Conservation (phyloP, 1,140 invertebrate genomes). For the Nasonia longicornis region DNA sequence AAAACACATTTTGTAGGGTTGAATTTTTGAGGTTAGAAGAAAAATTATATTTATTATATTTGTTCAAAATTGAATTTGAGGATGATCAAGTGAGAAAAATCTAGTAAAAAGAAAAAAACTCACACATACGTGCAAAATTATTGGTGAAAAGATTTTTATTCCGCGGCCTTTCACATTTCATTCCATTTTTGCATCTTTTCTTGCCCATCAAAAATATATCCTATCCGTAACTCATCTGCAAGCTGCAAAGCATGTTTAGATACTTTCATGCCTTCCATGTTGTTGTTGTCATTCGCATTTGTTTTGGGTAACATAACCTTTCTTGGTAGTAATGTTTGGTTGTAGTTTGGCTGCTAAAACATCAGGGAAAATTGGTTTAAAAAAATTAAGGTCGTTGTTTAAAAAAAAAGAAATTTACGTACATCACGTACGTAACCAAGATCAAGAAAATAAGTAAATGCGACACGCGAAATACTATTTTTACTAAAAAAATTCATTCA, state of each 20-base stretch:
- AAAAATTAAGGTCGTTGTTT: constrained; percentile 11
- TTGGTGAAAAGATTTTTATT: not conserved
- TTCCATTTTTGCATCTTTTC: not conserved
- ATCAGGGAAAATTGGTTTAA: not conserved
- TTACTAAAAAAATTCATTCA: constrained; percentile 3
- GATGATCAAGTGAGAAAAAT: not conserved
- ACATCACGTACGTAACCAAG: not conserved
- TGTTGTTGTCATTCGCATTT: constrained; percentile 24
- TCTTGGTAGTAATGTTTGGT: not conserved
- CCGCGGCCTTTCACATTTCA: not conserved
- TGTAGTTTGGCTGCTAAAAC: not conserved
- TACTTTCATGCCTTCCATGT: not conserved
- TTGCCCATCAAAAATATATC: not conserved
- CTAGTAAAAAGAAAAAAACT: constrained; percentile 4
- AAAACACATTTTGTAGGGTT: not conserved
- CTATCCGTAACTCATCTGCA: no score
- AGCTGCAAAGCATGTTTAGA: not conserved
- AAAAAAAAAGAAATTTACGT: not conserved
- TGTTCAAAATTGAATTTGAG: not conserved
- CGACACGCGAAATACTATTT: not conserved
- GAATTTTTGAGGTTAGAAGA: not conserved
- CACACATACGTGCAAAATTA: not conserved
- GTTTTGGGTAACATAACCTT: constrained; percentile 39
- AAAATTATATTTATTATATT: not conserved
- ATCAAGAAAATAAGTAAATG: not conserved